These are phyloP conservation scores for Unio delphinus DNA, from an alignment of 2,888 invertebrate genomes.

Conservation along the genomic window DNA sequence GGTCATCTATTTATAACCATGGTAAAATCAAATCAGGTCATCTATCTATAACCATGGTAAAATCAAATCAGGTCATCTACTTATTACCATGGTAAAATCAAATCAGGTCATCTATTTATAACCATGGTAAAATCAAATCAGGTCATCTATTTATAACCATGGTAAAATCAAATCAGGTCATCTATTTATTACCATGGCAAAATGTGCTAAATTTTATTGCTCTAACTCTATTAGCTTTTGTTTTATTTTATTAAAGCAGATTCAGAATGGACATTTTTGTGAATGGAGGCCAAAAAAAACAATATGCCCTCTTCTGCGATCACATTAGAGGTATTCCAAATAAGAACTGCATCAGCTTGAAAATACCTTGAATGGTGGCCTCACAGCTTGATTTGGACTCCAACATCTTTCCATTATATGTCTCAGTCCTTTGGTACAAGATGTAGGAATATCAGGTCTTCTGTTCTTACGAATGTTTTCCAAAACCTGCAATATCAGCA, in stretches of 20 bases:
- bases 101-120: no score
- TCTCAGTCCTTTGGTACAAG: constrained; percentile 51
- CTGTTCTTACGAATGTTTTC: constrained; percentile 58
- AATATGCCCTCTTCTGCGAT: background rate
- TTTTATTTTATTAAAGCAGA: background rate
- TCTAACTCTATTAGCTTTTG: no score
- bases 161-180: no score
- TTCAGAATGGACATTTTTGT: background rate
- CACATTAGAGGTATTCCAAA: background rate
- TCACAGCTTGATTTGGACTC: constrained; percentile 57
- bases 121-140: no score
- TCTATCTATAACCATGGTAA: no score
- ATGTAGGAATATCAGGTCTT: constrained; percentile 55
- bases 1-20: no score
- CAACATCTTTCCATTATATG: constrained; percentile 60
- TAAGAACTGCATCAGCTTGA: background rate
- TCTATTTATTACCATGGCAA: no score
- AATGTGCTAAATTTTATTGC: no score
- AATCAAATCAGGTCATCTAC: no score
- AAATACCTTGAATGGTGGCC: constrained; percentile 62
- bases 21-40: no score
- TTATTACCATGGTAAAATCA: no score
- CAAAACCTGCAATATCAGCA: constrained; percentile 45
- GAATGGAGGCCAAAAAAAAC: background rate
- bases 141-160: no score